phyloP scores from a whole-genome alignment of 2,888 invertebrate genomes.

The Tupiocoris notatus region DNA sequence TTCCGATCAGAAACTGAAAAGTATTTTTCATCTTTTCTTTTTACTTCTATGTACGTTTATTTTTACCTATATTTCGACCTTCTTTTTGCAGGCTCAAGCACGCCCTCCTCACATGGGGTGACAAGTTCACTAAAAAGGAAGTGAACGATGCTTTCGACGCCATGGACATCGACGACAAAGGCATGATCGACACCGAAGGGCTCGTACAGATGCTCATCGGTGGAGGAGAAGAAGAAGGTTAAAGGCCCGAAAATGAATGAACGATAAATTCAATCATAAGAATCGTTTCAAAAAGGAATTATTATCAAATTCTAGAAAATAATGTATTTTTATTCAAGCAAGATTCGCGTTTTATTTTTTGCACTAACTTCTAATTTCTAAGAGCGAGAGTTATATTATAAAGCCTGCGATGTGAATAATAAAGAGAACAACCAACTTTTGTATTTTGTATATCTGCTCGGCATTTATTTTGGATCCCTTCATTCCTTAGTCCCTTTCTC shows the following conservation, averaged over 20 bases:
- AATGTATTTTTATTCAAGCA: slow-evolving; percentile 43
- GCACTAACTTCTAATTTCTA: slow-evolving; percentile 27
- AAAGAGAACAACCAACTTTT: slow-evolving; percentile 46
- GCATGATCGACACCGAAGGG: slow-evolving; percentile 82
- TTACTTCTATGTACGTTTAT: not conserved
- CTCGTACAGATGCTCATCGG: slow-evolving; percentile 87
- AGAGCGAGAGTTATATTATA: slow-evolving; percentile 12
- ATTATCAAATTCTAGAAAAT: slow-evolving; percentile 24
- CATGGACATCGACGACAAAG: slow-evolving; percentile 84
- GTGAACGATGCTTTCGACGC: slow-evolving; percentile 90
- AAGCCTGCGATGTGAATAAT: slow-evolving; percentile 43
- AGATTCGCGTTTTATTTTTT: slow-evolving; percentile 44
- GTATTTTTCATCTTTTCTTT: too few species aligned
- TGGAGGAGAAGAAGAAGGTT: slow-evolving; percentile 71
- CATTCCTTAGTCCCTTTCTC: too few species aligned
- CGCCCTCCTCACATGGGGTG: slow-evolving; percentile 89
- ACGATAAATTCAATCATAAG: not conserved
- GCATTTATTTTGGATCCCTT: too few species aligned
- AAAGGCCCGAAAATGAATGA: slow-evolving; percentile 19
- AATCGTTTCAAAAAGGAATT: slow-evolving; percentile 1
- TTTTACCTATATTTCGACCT: not conserved
- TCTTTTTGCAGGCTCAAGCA: slow-evolving; percentile 68
- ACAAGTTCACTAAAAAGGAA: slow-evolving; percentile 85
- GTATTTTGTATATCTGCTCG: slow-evolving; percentile 26
- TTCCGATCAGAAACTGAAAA: too few species aligned